These are phyloP conservation scores for Volucella inflata DNA, from an alignment of 2,888 invertebrate species.

Conservation along the genomic window DNA sequence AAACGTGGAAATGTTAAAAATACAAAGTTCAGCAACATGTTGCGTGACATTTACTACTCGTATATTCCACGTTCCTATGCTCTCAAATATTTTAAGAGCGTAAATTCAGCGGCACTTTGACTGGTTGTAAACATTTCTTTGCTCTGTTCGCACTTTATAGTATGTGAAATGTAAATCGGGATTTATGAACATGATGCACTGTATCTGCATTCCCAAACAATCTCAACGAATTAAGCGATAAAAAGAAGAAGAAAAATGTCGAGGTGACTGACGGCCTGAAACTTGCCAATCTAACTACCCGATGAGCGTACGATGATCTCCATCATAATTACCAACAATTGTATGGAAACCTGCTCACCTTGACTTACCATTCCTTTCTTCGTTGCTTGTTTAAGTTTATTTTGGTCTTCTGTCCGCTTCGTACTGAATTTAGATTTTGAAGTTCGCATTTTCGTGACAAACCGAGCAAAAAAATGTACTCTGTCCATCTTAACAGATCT, in stretches of 20 bases:
- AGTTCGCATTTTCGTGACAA: slow-evolving; percentile 38
- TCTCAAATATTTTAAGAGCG: neutral
- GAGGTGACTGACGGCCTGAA: slow-evolving; percentile 18
- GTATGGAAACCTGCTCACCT: slow-evolving; percentile 69
- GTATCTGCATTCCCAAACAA: neutral
- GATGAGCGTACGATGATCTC: slow-evolving; percentile 72
- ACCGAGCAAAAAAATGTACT: neutral
- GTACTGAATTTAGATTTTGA: slow-evolving; percentile 23
- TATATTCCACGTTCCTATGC: neutral
- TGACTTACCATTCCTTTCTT: slow-evolving; percentile 65
- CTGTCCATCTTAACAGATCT: slow-evolving; percentile 1
- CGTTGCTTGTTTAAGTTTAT: slow-evolving; percentile 43
- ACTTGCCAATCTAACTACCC: slow-evolving; percentile 53
- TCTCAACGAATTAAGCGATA: slow-evolving; percentile 7
- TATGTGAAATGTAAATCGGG: too few species aligned
- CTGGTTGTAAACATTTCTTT: slow-evolving; percentile 3
- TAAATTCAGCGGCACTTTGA: slow-evolving; percentile 44
- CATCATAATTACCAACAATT: slow-evolving; percentile 65
- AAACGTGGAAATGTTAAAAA: slow-evolving; percentile 20
- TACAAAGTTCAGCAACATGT: slow-evolving; percentile 23
- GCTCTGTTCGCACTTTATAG: slow-evolving; percentile 9
- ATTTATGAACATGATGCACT: neutral
- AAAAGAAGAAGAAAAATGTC: neutral
- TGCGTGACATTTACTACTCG: slow-evolving; percentile 17
- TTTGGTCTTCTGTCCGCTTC: slow-evolving; percentile 38